A percentile compares a stretch with the other conserved stretches of the same genome.
phyloP scores from a whole-genome alignment of 1,140 invertebrate genomes.

The Drosophila mojavensis region DNA sequence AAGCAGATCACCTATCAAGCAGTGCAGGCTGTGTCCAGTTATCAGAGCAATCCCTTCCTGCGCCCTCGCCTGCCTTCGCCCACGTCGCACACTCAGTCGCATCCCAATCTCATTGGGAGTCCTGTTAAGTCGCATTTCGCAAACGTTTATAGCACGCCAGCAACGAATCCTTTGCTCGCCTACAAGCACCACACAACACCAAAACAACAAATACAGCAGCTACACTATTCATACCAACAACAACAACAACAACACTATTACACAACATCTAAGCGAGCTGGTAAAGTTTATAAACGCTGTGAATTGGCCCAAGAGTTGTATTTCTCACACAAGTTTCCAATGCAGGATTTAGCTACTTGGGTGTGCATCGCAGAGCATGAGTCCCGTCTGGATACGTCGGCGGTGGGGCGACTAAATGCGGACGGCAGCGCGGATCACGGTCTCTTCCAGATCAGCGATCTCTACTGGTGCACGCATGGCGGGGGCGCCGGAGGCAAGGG shows the following conservation, averaged over 20 bases:
- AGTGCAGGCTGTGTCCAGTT: slow-evolving; percentile 7
- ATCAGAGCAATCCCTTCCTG: slow-evolving; percentile 46
- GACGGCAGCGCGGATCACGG: slow-evolving; percentile 88
- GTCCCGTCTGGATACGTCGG: slow-evolving; percentile 89
- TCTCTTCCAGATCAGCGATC: slow-evolving; percentile 83
- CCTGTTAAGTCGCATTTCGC: slow-evolving; percentile 27
- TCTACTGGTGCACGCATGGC: slow-evolving; percentile 89
- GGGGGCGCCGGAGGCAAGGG: slow-evolving; percentile 86
- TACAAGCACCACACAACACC: slow-evolving; percentile 47
- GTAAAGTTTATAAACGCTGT: slow-evolving; percentile 88
- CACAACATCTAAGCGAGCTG: slow-evolving; percentile 58
- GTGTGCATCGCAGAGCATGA: slow-evolving; percentile 91
- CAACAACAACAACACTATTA: slow-evolving; percentile 53
- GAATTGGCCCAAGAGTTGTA: slow-evolving; percentile 88
- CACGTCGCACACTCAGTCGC: slow-evolving; percentile 13
- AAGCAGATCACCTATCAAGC: slow-evolving; percentile 35
- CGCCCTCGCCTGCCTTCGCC: slow-evolving; percentile 9
- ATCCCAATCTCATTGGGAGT: slow-evolving; percentile 52
- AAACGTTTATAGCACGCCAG: slow-evolving; percentile 11
- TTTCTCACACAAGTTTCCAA: slow-evolving; percentile 84
- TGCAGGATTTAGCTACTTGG: slow-evolving; percentile 86
- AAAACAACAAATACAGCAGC: slow-evolving; percentile 40
- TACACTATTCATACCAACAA: slow-evolving; percentile 34
- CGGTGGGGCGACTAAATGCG: slow-evolving; percentile 84
- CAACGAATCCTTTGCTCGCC: slow-evolving; percentile 54